These are phyloP conservation scores for Acrocyrtus sp. DNA, from an alignment of 2,888 invertebrate genomes.

Conservation along the genomic window DNA sequence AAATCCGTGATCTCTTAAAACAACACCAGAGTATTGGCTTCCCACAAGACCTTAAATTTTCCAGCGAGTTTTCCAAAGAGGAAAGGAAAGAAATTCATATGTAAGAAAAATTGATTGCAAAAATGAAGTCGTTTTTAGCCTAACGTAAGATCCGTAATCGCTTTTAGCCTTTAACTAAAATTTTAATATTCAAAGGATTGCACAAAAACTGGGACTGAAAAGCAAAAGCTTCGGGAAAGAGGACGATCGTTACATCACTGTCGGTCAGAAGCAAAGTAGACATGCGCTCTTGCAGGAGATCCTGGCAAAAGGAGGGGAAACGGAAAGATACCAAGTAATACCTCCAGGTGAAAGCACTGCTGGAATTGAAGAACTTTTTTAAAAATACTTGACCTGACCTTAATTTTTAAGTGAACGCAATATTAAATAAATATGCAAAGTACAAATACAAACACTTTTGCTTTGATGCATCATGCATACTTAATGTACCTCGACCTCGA, in stretches of 20 bases:
- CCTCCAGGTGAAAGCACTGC: conserved; percentile 50
- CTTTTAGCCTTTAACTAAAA: background rate
- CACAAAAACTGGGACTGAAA: conserved; percentile 68
- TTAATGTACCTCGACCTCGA: too few species aligned
- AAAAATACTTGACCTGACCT: too few species aligned
- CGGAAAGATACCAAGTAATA: conserved; percentile 69
- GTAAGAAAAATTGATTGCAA: conserved; percentile 51
- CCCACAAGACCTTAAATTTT: conserved; percentile 67
- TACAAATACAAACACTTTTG: too few species aligned
- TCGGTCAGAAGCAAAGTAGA: conserved; percentile 69
- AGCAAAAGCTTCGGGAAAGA: conserved; percentile 70
- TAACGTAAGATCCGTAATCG: background rate
- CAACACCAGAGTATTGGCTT: conserved; percentile 65
- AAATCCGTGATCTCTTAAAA: conserved; percentile 64
- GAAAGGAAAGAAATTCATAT: conserved; percentile 68
- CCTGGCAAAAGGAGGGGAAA: conserved; percentile 68
- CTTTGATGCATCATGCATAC: too few species aligned
- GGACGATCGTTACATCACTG: conserved; percentile 68
- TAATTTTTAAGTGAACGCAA: too few species aligned
- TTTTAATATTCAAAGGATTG: conserved; percentile 65
- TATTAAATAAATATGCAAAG: too few species aligned
- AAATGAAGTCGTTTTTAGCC: background rate
- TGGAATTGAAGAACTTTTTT: conserved; percentile 4
- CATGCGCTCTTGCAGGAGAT: conserved; percentile 68
- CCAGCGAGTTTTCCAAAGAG: conserved; percentile 67